A percentile compares a stretch with the other conserved stretches of the same genome.
Evolutionary conservation across 2,888 invertebrate species (phyloP).

Genomic region (Drosophila melanocephala): DNA sequence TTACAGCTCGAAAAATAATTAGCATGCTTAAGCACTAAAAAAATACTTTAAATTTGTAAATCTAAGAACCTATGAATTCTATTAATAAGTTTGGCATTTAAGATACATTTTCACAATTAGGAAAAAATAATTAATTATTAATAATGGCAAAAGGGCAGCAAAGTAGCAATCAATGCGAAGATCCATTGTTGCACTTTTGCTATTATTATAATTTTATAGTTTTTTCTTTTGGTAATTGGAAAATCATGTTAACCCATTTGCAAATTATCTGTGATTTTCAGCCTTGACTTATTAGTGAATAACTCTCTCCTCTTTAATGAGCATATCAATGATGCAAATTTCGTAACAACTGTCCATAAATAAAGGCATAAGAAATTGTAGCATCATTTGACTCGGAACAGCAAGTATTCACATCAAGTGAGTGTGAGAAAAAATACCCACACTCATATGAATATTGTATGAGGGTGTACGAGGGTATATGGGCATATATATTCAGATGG

Average conservation of each 20-base stretch:
- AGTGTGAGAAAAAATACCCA: neutral
- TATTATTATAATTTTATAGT: neutral
- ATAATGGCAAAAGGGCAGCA: neutral
- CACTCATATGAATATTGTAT: slow-evolving; percentile 7
- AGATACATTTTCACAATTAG: neutral
- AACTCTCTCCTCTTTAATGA: neutral
- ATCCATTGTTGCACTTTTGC: neutral
- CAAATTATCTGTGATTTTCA: neutral
- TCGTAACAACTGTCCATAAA: neutral
- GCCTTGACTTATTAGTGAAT: neutral
- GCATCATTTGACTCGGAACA: slow-evolving; percentile 21
- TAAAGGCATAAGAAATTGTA: slow-evolving; percentile 8
- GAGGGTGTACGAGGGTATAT: slow-evolving; percentile 3
- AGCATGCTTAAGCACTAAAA: neutral
- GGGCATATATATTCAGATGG: slow-evolving; percentile 33
- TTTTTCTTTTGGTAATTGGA: neutral
- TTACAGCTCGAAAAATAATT: neutral
- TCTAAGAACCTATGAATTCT: neutral
- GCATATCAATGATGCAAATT: neutral
- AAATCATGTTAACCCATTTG: neutral
- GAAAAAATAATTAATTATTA: neutral
- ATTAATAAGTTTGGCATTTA: neutral
- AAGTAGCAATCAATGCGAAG: neutral
- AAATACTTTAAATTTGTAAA: neutral
- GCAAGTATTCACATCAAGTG: neutral